Base-by-base conservation (phyloP, 2,888 invertebrate genomes). In the Nephrotoma flavescens region DNA sequence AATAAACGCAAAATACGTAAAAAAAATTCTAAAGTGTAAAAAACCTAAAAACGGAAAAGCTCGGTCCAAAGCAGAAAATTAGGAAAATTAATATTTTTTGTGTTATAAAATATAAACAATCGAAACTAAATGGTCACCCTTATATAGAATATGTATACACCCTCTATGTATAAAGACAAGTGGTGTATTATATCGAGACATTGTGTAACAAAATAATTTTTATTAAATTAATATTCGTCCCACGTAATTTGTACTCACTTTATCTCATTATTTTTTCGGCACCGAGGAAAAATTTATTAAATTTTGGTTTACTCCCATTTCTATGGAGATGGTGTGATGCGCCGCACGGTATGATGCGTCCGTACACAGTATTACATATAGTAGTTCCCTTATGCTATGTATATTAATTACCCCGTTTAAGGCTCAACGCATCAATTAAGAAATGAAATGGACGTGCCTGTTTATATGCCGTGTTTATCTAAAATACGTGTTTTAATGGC, bases 381-480 rank as follows among this genome's bases (percentile, higher is more conserved):
- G 19, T 31, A 31, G 3, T 31, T 71, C 9, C 71, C 11, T 19
- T 31, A 11, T n/a, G 6, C 7, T 52, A 52, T 71, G 71, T 31
- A 84, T 84, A 42, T 84, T 84, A 84, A 84, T 84, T 84, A 84
- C 41, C 84, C 31, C 42, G n/a, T 84, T 84, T 84, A 84, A 84
- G 84, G 84, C 42, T 84, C 42, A 42, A 42, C 84, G 84, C 84
- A 42, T 84, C 42, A 84, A 84, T 84, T 84, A 42, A 3, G 31
- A 31, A 31, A 71, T 42, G 41, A 5, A 42, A 84, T 12, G 15
- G n/a, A 84, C 84, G 84, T 84, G 84, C 84, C n/a, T 31, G 31
- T 31, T 31, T 31, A 2, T 31, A 31, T n/a, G n/a, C n/a, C n/a
- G n/a, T n/a, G n/a, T n/a, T 15, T 57, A 6, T 57, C 9, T n/a